phyloP scores from a whole-genome alignment of 2,113 vertebrate genomes.

The Saccopteryx leptura region DNA sequence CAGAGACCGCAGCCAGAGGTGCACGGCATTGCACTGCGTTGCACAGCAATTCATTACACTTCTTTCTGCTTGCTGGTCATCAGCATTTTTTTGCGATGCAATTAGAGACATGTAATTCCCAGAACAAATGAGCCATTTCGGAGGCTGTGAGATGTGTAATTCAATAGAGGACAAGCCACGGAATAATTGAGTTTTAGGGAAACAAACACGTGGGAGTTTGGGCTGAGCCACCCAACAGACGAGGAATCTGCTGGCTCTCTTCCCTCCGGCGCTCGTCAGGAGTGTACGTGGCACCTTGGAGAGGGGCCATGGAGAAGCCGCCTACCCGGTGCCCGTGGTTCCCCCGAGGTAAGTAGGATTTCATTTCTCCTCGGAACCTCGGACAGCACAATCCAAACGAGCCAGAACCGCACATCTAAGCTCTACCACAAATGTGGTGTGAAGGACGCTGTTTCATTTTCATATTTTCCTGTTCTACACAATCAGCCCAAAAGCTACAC shows the following conservation, averaged over 20 bases:
- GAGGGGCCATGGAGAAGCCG: accelerated
- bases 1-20: background rate
- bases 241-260: background rate
- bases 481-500: background rate
- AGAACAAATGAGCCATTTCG: constrained; percentile 68
- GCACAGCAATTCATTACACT: too few species aligned
- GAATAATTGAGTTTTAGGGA: constrained; percentile 55
- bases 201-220: background rate
- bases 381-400: background rate
- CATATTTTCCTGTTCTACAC: background rate
- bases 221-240: background rate
- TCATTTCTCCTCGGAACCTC: background rate
- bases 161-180: constrained; percentile 24
- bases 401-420: background rate
- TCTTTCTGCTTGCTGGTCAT: background rate
- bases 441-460: background rate
- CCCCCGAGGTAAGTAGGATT: too few species aligned
- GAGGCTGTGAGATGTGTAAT: constrained; percentile 61
- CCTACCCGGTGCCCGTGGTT: background rate
- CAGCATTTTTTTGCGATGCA: constrained; percentile 50
- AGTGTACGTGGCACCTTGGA: background rate
- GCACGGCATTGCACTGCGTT: too few species aligned
- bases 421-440: background rate
- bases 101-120: constrained; percentile 17
- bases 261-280: background rate